These are phyloP conservation scores for Anodontia alba DNA, from an alignment of 2,888 invertebrate species.

Conservation along the genomic window DNA sequence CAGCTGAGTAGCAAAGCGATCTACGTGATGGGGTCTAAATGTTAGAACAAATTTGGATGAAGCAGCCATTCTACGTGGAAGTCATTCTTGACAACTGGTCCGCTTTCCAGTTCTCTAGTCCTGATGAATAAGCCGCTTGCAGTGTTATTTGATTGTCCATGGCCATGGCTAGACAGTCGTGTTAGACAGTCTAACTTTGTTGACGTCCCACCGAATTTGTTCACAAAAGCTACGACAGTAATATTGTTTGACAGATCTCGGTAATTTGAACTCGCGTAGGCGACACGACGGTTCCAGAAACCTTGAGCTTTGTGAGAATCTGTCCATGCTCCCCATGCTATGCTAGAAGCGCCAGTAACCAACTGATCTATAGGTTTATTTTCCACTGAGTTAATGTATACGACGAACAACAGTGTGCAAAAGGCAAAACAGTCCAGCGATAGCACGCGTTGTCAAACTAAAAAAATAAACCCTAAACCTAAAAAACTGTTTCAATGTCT, in stretches of 20 bases:
- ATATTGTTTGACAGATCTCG: conserved; percentile 19
- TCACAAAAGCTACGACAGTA: conserved; percentile 18
- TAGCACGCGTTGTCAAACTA: background rate
- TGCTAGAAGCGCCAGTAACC: conserved; percentile 12
- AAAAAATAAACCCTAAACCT: background rate
- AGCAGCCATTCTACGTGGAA: conserved; percentile 2
- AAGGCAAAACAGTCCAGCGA: background rate
- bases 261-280: conserved; percentile 16
- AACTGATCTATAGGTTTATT: conserved; percentile 12
- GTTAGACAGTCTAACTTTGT: background rate
- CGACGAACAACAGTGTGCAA: conserved; percentile 4
- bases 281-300: conserved; percentile 7
- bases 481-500: conserved; percentile 12
- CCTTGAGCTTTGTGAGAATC: conserved; percentile 4
- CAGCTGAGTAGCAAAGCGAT: background rate
- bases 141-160: background rate
- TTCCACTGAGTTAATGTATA: conserved; percentile 10
- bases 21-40: background rate
- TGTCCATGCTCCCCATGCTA: conserved; percentile 26
- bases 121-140: background rate
- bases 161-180: background rate
- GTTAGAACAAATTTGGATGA: background rate
- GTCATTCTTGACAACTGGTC: background rate
- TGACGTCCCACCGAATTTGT: conserved; percentile 10
- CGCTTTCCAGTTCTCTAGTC: background rate